Conservation (phyloP, 2,113 vertebrate genomes). For the Haplotaxodon microlepis region DNA sequence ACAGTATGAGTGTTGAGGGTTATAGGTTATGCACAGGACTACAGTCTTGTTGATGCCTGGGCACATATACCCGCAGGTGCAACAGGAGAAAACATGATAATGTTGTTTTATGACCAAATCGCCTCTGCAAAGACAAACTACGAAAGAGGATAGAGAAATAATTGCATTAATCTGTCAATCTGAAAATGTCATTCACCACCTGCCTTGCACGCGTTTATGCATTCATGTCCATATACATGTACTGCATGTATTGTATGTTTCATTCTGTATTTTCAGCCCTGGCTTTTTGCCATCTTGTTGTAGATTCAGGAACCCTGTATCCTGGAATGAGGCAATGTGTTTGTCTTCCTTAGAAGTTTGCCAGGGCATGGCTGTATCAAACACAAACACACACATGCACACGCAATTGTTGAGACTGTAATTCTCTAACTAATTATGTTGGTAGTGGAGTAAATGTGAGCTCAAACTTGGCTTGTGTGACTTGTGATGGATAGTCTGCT, state of each 20-base stretch:
- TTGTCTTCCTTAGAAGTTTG: not conserved
- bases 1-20: not conserved
- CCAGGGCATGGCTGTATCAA: not conserved
- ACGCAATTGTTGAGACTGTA: not conserved
- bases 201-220: not conserved
- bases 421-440: conserved; percentile 45
- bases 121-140: not conserved
- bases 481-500: conserved; percentile 59
- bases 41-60: not conserved
- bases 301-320: not conserved
- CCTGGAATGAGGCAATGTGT: conserved; percentile 9
- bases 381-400: not conserved
- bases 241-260: not conserved
- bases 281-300: not conserved
- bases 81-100: not conserved
- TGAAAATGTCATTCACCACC: not conserved
- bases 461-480: conserved; percentile 47
- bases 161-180: not conserved
- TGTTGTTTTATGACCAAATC: not conserved
- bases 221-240: not conserved
- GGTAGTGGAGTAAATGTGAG: conserved; percentile 31
- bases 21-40: not conserved
- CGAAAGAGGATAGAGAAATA: not conserved
- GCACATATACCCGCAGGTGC: not conserved
- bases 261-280: not conserved